A percentile compares a stretch with the other conserved stretches of the same genome.
These are phyloP conservation scores for Galagoides demidoff DNA, from an alignment of 2,797 vertebrate genomes.

Conservation along the genomic window DNA sequence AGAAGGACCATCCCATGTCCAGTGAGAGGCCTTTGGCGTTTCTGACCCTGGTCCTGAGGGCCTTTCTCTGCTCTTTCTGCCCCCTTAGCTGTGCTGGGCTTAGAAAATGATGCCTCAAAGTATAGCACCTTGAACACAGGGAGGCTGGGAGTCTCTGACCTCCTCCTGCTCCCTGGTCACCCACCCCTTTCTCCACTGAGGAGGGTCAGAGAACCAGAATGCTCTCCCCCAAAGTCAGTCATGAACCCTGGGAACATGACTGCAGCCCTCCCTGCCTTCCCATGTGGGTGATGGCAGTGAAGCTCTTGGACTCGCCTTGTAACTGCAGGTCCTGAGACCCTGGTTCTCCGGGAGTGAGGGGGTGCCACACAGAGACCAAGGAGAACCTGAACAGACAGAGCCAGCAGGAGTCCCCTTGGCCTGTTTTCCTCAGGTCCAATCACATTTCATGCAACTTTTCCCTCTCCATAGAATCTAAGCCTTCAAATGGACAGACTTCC, in stretches of 20 bases:
- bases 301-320: background rate
- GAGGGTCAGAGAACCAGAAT: background rate
- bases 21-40: background rate
- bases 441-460: background rate
- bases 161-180: too few species aligned
- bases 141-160: background rate
- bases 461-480: background rate
- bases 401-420: background rate
- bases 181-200: background rate
- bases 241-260: background rate
- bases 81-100: too few species aligned
- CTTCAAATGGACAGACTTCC: background rate
- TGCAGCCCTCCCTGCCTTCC: background rate
- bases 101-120: background rate
- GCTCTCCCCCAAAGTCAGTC: background rate
- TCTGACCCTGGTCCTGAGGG: background rate
- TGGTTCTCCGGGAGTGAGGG: background rate
- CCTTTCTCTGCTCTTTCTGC: background rate
- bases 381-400: too few species aligned
- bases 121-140: background rate
- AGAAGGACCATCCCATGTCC: too few species aligned
- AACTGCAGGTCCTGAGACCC: background rate
- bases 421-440: background rate
- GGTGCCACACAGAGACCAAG: background rate
- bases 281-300: background rate